Base-by-base conservation (phyloP, 2,888 invertebrate species). In the Leucozona laternaria region DNA sequence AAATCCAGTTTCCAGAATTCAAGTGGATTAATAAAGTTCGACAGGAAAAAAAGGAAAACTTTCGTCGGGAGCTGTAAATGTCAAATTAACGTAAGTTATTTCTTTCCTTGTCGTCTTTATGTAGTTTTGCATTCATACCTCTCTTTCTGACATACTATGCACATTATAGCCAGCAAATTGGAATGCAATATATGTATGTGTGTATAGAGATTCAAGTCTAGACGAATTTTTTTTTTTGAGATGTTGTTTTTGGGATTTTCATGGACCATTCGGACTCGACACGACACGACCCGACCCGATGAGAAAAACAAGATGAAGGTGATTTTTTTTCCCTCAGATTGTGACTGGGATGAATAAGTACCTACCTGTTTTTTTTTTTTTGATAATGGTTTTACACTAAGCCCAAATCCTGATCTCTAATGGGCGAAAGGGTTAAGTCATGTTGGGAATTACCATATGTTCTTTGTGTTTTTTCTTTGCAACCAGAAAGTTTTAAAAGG, bases 61-160 rank as follows among this genome's bases (percentile, higher is more conserved):
- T 85, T 85, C 77, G 73, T 85, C 77, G 37, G 75, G 70, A 75
- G 75, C 78, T 75, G 86, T 82, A 86, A 82, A 82, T 86, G 82
- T 75, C 82, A 79, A 71, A 48, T 53, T 71, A 84, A 50, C 50
- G 80, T 81, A 58, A 81, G 50, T 62, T 81, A 31, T 25, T 48
- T 79, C 66, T 64, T 57, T 45, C 77, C 31, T 25, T 75, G 3
- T 55, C 43, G 4, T 57, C n/a, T 10, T 17, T 15, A 31, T 7
- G 28, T 55, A 73, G 73, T 75, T 82, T 40, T 45, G 68, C 22
- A 48, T 64, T 64, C 78, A 70, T 86, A n/a, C 75, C 64, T 86
- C 86, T 86, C 86, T 81, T 75, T 86, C 79, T 71, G 6, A 15
- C 75, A 25, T 58, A 48, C 55, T 22, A 48, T 31, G 3, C 37